A percentile compares a stretch with the other conserved stretches of the same genome.
Conservation (phyloP, 1,140 invertebrate species). For the Piezodorus guildinii region DNA sequence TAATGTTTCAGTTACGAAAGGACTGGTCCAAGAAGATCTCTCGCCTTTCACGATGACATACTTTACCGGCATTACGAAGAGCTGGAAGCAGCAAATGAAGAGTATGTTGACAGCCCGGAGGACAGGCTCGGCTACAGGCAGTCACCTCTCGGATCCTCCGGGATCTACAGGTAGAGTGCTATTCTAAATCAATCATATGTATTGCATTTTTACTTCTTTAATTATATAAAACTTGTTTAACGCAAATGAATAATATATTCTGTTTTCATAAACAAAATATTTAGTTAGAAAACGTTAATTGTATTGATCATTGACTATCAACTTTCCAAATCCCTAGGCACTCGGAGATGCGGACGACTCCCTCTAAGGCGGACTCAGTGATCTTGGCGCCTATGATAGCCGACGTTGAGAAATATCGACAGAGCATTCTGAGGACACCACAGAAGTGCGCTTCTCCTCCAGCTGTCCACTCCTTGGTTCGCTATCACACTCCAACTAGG, state of each 20-base stretch:
- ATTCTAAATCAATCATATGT: neutral
- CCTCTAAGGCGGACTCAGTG: conserved; percentile 11
- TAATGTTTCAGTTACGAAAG: too few relatives aligned
- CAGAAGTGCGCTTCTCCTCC: neutral
- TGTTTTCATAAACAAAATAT: neutral
- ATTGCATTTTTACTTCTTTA: too few relatives aligned
- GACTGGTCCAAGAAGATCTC: too few relatives aligned
- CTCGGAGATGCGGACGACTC: conserved; percentile 15
- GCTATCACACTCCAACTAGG: conserved; percentile 1
- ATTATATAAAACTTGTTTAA: too few relatives aligned
- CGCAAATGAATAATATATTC: neutral
- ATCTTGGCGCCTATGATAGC: conserved; percentile 21
- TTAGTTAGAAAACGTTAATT: neutral
- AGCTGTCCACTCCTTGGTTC: neutral
- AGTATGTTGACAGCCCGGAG: conserved; percentile 21
- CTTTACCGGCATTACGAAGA: too few relatives aligned
- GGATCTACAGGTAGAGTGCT: neutral
- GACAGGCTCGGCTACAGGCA: conserved; percentile 20
- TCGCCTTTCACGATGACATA: too few relatives aligned
- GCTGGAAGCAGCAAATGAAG: conserved; percentile 3
- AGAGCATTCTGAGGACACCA: neutral
- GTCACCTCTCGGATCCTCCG: conserved; percentile 16
- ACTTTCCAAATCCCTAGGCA: neutral
- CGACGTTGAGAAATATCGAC: conserved; percentile 1
- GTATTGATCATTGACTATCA: neutral